Evolutionary conservation across 2,113 vertebrate species (phyloP), one percentile per base, ranked within the genome.

Genomic region (Syngnathus scovelli): DNA sequence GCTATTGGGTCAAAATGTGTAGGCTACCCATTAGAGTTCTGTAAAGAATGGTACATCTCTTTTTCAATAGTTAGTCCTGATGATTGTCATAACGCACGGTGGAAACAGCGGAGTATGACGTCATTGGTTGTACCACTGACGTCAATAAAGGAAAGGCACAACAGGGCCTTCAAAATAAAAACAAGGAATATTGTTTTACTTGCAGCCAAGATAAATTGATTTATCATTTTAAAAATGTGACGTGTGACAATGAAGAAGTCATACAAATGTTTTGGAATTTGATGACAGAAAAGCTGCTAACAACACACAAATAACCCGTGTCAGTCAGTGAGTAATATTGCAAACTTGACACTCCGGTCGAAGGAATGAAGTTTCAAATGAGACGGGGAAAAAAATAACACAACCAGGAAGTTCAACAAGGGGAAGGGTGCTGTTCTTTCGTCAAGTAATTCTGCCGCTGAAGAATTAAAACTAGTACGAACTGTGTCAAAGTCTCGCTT

Each of bases 351-450:
- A 8, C 3, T 3, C 18, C 58, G 37, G 37, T 70, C 60, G 52
- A 63, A 73, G 77, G 85, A 85, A 85, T 86, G 78, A 66, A 66
- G 23, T 79, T 65, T 43, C 78, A 71, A 68, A 8, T 41, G 44
- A 66, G 46, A 37, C 66, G 37, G 23, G 23, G 37, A 58, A 38
- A 58, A 79, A 70, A 69, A 33, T 33, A 33, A 49, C 61, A 63
- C 36, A 82, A 90, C 81, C 87, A 90, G 90, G 90, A 91, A 91
- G 89, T 88, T 19, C 37, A 70, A 39, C 23, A 4, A 76, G 10
- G 79, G 72, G 52, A 78, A 77, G 71, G 71, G 44, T 37, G 15
- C 11, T 38, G 5, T 7, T 37, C 21, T 63, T 54, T 23, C 48
- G 52, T 5, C 5, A 23, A 71, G n/a, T 65, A 64, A 64, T 48